Conservation (phyloP, 2,797 vertebrate genomes). For the Nannoperca obscura region DNA sequence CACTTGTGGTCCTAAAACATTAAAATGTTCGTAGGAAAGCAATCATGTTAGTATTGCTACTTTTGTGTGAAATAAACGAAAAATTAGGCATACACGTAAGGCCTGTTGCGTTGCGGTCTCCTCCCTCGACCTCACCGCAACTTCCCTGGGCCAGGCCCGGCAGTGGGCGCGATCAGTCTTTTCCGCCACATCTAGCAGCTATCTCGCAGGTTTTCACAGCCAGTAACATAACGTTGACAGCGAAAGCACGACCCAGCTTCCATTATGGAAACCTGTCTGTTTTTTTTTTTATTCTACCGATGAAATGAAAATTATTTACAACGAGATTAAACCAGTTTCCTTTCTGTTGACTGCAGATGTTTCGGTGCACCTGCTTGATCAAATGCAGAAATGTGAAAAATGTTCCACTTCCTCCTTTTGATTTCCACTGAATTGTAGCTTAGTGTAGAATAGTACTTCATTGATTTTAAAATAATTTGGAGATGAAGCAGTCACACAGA, state of each 20-base stretch:
- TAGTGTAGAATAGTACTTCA: background rate
- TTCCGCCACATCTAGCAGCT: conserved; percentile 52
- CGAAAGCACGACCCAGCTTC: background rate
- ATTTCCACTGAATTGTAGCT: background rate
- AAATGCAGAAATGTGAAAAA: conserved; percentile 27
- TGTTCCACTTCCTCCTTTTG: conserved; percentile 32
- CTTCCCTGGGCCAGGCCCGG: conserved; percentile 56
- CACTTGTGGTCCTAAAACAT: background rate
- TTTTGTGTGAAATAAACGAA: fast-evolving
- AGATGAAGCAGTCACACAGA: background rate
- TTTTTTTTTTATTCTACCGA: background rate
- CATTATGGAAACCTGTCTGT: background rate
- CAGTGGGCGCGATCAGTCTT: conserved; percentile 65
- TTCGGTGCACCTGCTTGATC: conserved; percentile 50
- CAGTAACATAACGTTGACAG: background rate
- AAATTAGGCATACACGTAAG: fast-evolving
- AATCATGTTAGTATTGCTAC: fast-evolving
- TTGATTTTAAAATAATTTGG: background rate
- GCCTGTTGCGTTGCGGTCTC: conserved; percentile 48
- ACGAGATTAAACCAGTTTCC: background rate
- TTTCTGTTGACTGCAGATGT: conserved; percentile 44
- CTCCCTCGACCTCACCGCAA: conserved; percentile 29
- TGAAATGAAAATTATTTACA: background rate
- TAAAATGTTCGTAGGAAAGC: fast-evolving
- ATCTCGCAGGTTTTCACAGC: conserved; percentile 40